A percentile compares a stretch with the other conserved stretches of the same genome.
Conservation (phyloP, 2,797 vertebrate species). For the Holocentrus rufus region DNA sequence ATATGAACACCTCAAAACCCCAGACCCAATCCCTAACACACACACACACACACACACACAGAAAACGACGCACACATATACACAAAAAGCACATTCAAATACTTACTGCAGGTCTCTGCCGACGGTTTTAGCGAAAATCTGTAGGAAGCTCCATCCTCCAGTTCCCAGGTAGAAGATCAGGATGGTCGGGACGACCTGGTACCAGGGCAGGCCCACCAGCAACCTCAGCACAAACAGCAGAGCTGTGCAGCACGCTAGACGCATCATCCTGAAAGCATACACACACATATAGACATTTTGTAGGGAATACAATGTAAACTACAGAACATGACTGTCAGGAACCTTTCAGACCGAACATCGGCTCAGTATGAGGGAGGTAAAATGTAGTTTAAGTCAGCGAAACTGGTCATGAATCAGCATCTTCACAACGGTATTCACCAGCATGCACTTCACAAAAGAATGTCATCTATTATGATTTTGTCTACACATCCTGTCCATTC, state of each 20-base stretch:
- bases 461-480: slow-evolving; percentile 37
- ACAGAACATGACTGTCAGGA: slow-evolving; percentile 10
- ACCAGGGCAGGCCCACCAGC: slow-evolving; percentile 88
- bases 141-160: slow-evolving; percentile 90
- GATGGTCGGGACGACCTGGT: slow-evolving; percentile 86
- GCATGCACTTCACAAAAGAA: slow-evolving; percentile 18
- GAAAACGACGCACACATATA: background rate
- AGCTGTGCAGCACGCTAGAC: slow-evolving; percentile 84
- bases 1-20: too few species aligned
- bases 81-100: background rate
- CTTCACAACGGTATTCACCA: background rate
- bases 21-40: too few species aligned
- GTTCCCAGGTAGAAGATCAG: slow-evolving; percentile 91
- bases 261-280: slow-evolving; percentile 85
- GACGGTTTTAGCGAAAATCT: slow-evolving; percentile 88
- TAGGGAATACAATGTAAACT: slow-evolving; percentile 21
- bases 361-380: slow-evolving; percentile 31
- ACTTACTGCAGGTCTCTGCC: slow-evolving; percentile 92
- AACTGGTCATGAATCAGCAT: slow-evolving; percentile 7
- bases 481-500: slow-evolving; percentile 25
- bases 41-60: too few species aligned
- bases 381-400: background rate
- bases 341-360: slow-evolving; percentile 31
- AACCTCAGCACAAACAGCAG: slow-evolving; percentile 88
- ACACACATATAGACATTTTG: slow-evolving; percentile 42